Conservation (phyloP, 2,797 vertebrate genomes). For the Jordanella pulchra region DNA sequence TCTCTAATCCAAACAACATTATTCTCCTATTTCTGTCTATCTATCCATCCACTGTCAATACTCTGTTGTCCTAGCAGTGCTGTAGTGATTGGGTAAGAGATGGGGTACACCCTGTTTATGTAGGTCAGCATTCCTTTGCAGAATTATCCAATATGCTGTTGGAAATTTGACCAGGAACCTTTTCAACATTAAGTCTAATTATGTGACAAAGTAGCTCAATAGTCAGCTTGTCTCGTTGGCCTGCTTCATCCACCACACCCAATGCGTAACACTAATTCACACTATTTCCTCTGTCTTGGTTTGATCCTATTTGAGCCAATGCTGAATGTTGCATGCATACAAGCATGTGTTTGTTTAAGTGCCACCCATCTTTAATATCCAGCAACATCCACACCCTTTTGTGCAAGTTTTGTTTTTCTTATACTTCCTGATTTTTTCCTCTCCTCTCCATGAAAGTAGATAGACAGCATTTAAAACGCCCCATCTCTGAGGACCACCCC, state of each 20-base stretch:
- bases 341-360: conserved; percentile 52
- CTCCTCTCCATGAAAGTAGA: conserved; percentile 42
- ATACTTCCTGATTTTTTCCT: conserved; percentile 55
- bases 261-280: conserved; percentile 42
- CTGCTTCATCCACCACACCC: conserved; percentile 69
- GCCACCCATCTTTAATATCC: conserved; percentile 74
- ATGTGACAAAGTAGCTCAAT: conserved; percentile 31
- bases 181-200: conserved; percentile 4
- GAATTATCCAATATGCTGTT: background rate
- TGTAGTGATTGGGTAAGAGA: background rate
- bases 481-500: conserved; percentile 70
- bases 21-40: background rate
- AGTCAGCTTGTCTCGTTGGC: conserved; percentile 47
- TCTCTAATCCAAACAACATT: background rate
- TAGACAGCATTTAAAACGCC: conserved; percentile 57
- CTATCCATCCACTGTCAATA: no score
- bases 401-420: conserved; percentile 74
- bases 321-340: conserved; percentile 28
- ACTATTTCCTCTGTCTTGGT: conserved; percentile 51
- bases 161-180: background rate
- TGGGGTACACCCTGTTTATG: background rate
- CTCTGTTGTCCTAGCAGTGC: no score
- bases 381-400: conserved; percentile 78
- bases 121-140: background rate
- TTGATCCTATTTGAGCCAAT: conserved; percentile 31